Base-by-base conservation (phyloP, 2,113 vertebrate genomes). In the Aegotheles bennettii region DNA sequence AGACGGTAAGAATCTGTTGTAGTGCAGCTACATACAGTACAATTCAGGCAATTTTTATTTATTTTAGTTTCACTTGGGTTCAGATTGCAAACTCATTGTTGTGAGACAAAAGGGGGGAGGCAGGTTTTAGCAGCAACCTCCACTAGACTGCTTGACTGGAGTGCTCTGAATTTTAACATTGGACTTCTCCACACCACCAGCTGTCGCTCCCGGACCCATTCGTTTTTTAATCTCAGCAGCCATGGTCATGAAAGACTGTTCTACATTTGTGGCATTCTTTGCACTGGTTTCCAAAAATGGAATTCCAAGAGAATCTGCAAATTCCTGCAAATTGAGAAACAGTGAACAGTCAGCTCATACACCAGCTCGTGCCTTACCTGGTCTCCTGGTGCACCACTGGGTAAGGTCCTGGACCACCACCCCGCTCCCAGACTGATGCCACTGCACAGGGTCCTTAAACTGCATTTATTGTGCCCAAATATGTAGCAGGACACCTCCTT, bases 181-280 rank as follows among this genome's bases (percentile, higher is more conserved):
- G 96, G 99, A 99, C 97, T 99, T 99, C 97, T 99, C 99, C 2
- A 98, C 95, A 89, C 98, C 97, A 24, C 98, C 98, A 82, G 99
- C 98, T 70, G 99, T 99, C 70, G 99, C 99, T 93, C 99, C 99
- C 26, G 99, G 99, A 36, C 99, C 99, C 99, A 99, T 99, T 96
- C 99, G 98, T 98, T 99, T 99, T 98, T 99, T 99, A 97, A 99
- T 99, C 98, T 99, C 99, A 1, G 99, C 99, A 86, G 99, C 99
- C 99, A 99, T 99, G 88, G 99, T 99, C 99, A 99, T 99, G 98
- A 99, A 99, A 98, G 99, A 99, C 98, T 99, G 99, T 98, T 99
- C 99, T 98, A 99, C 99, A 79, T 99, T 99, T 96, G 99, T 99
- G 98, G 99, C 98, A 13, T 99, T 99, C 98, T 99, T 99, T 94